Conservation (phyloP, 2,113 vertebrate species). For the Ancistrus triradiatus region DNA sequence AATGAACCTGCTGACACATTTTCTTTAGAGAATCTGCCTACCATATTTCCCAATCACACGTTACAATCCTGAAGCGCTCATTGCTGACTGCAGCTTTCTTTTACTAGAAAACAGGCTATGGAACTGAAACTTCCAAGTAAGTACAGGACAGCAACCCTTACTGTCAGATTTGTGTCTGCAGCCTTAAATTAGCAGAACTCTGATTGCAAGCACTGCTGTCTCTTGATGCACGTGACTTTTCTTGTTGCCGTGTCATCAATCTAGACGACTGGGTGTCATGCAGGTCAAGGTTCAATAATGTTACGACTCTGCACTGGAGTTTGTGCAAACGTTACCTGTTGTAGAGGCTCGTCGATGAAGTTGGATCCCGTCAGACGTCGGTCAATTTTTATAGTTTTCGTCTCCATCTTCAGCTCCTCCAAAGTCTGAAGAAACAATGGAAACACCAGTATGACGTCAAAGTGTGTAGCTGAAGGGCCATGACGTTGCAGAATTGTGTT, state of each 20-base stretch:
- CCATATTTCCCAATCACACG: too few relatives aligned
- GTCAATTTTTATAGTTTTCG: constrained; percentile 89
- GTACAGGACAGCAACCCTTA: background rate
- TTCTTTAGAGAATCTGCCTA: too few relatives aligned
- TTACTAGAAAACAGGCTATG: background rate
- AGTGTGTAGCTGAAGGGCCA: too few relatives aligned
- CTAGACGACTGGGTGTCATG: background rate
- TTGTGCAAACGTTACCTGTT: constrained; percentile 75
- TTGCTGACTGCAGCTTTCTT: background rate
- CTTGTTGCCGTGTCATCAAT: background rate
- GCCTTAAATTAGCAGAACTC: background rate
- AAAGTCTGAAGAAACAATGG: constrained; percentile 71
- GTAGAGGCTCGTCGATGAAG: constrained; percentile 97
- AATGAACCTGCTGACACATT: too few relatives aligned
- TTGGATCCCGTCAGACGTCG: constrained; percentile 92
- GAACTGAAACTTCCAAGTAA: background rate
- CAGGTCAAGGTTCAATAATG: background rate
- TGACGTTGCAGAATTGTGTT: too few relatives aligned
- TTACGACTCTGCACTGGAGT: constrained; percentile 3
- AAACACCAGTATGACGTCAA: background rate
- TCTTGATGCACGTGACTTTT: background rate
- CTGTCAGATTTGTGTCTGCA: background rate
- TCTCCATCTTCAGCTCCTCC: constrained; percentile 94
- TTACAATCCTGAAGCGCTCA: too few relatives aligned
- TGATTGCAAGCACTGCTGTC: background rate